Evolutionary conservation across 2,888 invertebrate genomes (phyloP).

Genomic region (Acleris sparsana): DNA sequence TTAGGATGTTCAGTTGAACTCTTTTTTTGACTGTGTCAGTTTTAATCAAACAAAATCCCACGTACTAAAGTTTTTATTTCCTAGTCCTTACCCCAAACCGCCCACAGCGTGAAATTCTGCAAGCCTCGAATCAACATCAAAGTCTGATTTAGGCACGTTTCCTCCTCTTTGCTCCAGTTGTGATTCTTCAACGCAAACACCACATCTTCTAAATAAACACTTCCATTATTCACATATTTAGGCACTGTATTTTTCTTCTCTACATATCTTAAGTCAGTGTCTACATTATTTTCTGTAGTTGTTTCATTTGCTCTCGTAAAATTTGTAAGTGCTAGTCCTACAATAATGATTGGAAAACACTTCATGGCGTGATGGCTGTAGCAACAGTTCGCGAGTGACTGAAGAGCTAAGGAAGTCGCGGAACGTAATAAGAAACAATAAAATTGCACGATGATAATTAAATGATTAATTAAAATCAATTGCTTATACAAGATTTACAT

Average conservation of each 20-base stretch:
- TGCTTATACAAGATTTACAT: too few relatives aligned
- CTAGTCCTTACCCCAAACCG: constrained; percentile 78
- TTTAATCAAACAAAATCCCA: too few relatives aligned
- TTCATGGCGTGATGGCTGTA: constrained; percentile 50
- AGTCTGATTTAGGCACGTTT: constrained; percentile 65
- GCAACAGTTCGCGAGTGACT: constrained; percentile 45
- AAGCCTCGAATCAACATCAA: constrained; percentile 62
- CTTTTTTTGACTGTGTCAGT: too few relatives aligned
- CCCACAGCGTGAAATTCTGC: constrained; percentile 82
- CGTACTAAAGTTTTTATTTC: too few relatives aligned
- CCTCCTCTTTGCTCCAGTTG: constrained; percentile 65
- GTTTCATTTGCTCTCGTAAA: constrained; percentile 34
- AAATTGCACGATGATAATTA: not conserved
- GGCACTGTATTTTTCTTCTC: constrained; percentile 6
- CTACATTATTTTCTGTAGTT: constrained; percentile 25
- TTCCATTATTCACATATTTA: constrained; percentile 46
- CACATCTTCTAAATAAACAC: constrained; percentile 72
- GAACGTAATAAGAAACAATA: constrained; percentile 52
- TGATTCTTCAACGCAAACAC: constrained; percentile 63
- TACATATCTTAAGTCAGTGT: not conserved
- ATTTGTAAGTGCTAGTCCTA: constrained; percentile 36
- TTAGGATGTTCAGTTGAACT: too few relatives aligned
- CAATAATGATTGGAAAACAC: constrained; percentile 40
- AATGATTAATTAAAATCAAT: too few relatives aligned
- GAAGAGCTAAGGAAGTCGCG: constrained; percentile 45